phyloP scores from a whole-genome alignment of 2,113 vertebrate species.

The Rousettus leschenaultii region DNA sequence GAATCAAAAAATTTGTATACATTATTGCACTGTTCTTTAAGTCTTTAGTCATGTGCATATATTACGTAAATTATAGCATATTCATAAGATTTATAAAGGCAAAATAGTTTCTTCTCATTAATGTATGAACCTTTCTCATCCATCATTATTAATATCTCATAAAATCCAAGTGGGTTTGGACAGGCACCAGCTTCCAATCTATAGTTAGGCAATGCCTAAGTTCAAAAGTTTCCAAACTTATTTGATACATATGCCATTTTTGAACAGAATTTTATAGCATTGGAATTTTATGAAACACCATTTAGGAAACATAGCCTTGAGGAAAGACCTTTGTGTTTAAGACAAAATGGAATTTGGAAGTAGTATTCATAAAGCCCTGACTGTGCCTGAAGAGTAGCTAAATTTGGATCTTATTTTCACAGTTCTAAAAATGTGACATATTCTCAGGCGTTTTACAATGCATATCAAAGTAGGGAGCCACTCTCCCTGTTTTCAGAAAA shows the following conservation, averaged over 20 bases:
- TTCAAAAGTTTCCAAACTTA: neutral
- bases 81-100: neutral
- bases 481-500: neutral
- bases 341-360: neutral
- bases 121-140: neutral
- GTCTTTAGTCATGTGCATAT: neutral
- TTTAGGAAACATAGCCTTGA: neutral
- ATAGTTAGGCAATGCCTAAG: neutral
- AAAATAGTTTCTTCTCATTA: neutral
- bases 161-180: neutral
- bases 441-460: neutral
- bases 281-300: neutral
- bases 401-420: neutral
- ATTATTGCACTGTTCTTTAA: neutral
- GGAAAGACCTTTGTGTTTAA: neutral
- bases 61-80: neutral
- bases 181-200: neutral
- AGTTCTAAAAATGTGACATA: neutral
- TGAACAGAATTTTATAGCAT: neutral
- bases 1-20: neutral
- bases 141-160: neutral
- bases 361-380: neutral
- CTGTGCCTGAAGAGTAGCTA: neutral
- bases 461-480: neutral
- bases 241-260: neutral